Percentiles rank a stretch among this genome's conserved stretches.
These are phyloP conservation scores for Oligia strigilis DNA, from an alignment of 2,888 invertebrate species.

Conservation along the genomic window DNA sequence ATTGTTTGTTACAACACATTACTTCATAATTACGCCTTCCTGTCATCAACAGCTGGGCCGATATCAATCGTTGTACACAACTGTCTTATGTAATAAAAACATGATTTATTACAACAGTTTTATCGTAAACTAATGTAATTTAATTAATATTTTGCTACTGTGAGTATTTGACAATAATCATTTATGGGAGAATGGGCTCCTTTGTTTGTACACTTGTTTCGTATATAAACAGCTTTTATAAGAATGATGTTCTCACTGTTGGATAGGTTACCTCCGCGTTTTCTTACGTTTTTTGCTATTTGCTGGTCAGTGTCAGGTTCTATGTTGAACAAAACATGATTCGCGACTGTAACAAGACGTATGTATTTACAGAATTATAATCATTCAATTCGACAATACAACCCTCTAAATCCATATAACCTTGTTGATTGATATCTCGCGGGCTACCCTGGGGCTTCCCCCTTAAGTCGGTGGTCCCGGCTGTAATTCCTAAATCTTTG, in stretches of 20 bases:
- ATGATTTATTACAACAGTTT: conserved; percentile 23
- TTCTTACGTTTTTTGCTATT: background rate
- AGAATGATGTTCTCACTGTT: background rate
- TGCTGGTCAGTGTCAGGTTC: background rate
- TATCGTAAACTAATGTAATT: conserved; percentile 28
- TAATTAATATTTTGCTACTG: conserved; percentile 10
- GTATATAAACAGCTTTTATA: background rate
- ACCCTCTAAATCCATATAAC: background rate
- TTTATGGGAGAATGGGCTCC: background rate
- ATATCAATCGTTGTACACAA: conserved; percentile 54
- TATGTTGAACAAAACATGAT: background rate
- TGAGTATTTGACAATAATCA: background rate
- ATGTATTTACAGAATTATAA: background rate
- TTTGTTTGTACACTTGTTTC: conserved; percentile 4
- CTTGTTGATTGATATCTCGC: background rate
- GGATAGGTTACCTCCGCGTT: background rate
- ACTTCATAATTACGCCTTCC: conserved; percentile 60
- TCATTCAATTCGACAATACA: background rate
- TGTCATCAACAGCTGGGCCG: conserved; percentile 56
- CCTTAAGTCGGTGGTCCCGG: background rate
- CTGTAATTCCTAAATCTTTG: background rate
- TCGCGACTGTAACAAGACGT: no score
- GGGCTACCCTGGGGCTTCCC: background rate
- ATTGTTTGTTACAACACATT: conserved; percentile 48
- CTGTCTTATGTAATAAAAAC: conserved; percentile 52